Evolutionary conservation across 92 coral and sea anemone genomes (phyloP).

Genomic region (Montipora capitata): DNA sequence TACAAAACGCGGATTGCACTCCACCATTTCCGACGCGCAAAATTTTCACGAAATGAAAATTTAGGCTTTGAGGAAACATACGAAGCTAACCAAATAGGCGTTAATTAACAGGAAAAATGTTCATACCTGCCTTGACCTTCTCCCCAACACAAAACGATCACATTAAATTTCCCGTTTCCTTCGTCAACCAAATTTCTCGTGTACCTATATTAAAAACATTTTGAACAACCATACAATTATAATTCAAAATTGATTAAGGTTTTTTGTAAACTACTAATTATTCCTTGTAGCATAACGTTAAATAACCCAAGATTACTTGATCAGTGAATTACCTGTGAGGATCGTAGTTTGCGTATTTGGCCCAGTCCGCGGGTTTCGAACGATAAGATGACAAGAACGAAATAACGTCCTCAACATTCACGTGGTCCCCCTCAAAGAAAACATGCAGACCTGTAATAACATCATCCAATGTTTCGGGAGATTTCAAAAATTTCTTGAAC

Average conservation of each 20-base stretch:
- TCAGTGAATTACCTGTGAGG: slow-evolving; percentile 82
- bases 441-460: slow-evolving; percentile 79
- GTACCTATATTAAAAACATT: slow-evolving; percentile 60
- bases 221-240: too few relatives aligned
- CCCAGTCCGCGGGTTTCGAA: slow-evolving; percentile 91
- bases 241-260: background rate
- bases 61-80: background rate
- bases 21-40: too few relatives aligned
- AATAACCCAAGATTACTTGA: background rate
- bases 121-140: slow-evolving; percentile 98
- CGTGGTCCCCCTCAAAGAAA: slow-evolving; percentile 81
- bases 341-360: slow-evolving; percentile 89
- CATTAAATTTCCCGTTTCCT: slow-evolving; percentile 97
- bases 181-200: slow-evolving; percentile 97
- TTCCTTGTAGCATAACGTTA: background rate
- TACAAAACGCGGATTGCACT: too few relatives aligned
- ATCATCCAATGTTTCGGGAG: slow-evolving; percentile 80
- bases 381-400: slow-evolving; percentile 83
- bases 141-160: slow-evolving; percentile 97
- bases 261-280: background rate
- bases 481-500: slow-evolving; percentile 57
- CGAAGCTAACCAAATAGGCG: background rate
- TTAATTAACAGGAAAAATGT: too few relatives aligned
- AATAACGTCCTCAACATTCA: slow-evolving; percentile 89
- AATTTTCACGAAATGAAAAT: background rate